Conservation (phyloP, 2,888 invertebrate genomes). For the Zygothrica quintamaculata region DNA sequence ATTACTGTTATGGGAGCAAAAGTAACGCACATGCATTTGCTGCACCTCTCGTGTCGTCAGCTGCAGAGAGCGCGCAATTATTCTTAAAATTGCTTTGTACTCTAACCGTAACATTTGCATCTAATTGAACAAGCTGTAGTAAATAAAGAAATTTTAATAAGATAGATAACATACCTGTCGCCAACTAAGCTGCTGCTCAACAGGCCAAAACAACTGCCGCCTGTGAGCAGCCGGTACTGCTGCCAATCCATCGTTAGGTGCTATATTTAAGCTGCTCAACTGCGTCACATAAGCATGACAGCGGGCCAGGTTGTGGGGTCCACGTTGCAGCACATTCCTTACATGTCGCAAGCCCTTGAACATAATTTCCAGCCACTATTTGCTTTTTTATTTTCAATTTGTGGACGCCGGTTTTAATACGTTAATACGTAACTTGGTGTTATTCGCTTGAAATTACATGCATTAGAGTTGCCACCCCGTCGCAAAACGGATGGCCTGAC, state of each 20-base stretch:
- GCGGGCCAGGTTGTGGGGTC: conserved; percentile 51
- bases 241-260: conserved; percentile 4
- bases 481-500: conserved; percentile 48
- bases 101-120: conserved; percentile 73
- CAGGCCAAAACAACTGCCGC: conserved; percentile 19
- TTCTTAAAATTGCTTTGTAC: conserved; percentile 80
- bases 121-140: conserved; percentile 42
- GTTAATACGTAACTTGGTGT: conserved; percentile 68
- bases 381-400: conserved; percentile 29
- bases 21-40: conserved; percentile 64
- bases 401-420: conserved; percentile 59
- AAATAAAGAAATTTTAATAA: neutral
- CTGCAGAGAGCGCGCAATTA: conserved; percentile 79
- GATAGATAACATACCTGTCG: conserved; percentile 60
- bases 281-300: conserved; percentile 48
- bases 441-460: conserved; percentile 63
- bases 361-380: conserved; percentile 60
- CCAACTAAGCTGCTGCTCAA: conserved; percentile 54
- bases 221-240: conserved; percentile 9
- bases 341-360: conserved; percentile 73
- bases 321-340: conserved; percentile 70
- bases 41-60: conserved; percentile 71
- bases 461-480: conserved; percentile 58
- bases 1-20: conserved; percentile 40
- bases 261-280: conserved; percentile 10